phyloP scores from a whole-genome alignment of 2,113 vertebrate species.

The Microcebus murinus region DNA sequence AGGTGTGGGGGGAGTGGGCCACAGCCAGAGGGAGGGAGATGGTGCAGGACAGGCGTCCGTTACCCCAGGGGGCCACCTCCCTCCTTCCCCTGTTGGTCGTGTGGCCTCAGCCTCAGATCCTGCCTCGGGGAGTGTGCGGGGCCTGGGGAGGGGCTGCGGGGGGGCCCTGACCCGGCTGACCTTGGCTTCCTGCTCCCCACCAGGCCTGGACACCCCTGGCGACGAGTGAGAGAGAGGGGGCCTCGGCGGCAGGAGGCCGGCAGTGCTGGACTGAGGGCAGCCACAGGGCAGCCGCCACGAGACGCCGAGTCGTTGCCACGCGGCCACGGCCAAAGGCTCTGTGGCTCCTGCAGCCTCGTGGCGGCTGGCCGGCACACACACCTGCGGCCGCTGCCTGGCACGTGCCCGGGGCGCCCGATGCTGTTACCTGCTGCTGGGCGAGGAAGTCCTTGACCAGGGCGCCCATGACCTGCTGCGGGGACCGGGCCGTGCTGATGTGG shows the following conservation, averaged over 20 bases:
- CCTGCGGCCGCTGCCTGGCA: background rate
- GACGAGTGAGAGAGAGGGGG: background rate
- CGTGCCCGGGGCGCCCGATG: background rate
- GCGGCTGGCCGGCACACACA: no score
- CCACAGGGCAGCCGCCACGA: background rate
- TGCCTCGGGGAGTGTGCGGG: background rate
- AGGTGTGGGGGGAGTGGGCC: no score
- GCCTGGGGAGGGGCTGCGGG: background rate
- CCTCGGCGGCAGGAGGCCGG: background rate
- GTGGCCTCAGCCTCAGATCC: background rate
- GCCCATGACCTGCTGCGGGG: conserved; percentile 98
- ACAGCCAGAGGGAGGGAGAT: background rate
- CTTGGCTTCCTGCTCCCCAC: no score
- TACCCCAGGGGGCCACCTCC: background rate
- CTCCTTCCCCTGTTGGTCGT: background rate
- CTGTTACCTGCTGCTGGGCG: conserved; percentile 89
- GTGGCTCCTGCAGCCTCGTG: background rate
- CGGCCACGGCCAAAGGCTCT: background rate
- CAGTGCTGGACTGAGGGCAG: background rate
- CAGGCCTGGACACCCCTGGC: background rate
- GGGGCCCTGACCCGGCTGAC: background rate
- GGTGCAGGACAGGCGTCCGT: background rate
- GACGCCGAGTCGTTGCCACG: background rate
- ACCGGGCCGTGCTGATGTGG: conserved; percentile 93
- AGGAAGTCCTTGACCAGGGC: conserved; percentile 94